Percentiles rank a stretch among this genome's conserved stretches.
Conservation (phyloP, 2,113 vertebrate genomes). For the Platysternon megacephalum region DNA sequence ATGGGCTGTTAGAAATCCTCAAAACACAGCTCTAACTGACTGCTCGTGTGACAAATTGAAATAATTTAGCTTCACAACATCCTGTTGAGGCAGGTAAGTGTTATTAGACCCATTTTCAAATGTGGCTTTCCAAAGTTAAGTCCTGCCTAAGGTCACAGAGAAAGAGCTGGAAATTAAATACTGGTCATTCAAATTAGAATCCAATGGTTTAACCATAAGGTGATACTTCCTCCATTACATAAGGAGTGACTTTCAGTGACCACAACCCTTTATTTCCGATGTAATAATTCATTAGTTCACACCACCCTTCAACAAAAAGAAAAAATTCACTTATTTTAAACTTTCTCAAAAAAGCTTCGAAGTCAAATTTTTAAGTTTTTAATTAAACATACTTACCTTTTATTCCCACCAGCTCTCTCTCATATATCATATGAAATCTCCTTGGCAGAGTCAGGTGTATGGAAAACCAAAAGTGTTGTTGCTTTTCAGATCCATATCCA, state of each 20-base stretch:
- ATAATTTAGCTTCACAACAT: not conserved
- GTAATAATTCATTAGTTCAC: not conserved
- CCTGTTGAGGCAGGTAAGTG: not conserved
- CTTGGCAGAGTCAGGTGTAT: not conserved
- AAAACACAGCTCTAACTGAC: not conserved
- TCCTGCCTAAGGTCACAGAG: not conserved
- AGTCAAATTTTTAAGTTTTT: not conserved
- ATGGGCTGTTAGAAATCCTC: not conserved
- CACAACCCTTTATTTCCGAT: not conserved
- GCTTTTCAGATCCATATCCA: not conserved
- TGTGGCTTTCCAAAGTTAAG: not conserved
- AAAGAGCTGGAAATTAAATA: not conserved
- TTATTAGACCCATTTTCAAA: not conserved
- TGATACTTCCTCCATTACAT: not conserved
- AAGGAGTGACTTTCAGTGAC: not conserved
- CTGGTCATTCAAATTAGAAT: not conserved
- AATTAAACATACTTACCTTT: not conserved
- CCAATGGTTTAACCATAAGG: not conserved
- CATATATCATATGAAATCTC: not conserved
- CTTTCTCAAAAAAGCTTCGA: not conserved
- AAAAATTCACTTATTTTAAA: fast-evolving
- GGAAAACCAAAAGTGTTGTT: not conserved
- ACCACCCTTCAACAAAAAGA: fast-evolving
- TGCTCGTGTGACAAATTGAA: not conserved
- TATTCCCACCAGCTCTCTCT: not conserved